Evolutionary conservation across 1,140 invertebrate genomes (phyloP).

Genomic region (Platyscapa corneri): DNA sequence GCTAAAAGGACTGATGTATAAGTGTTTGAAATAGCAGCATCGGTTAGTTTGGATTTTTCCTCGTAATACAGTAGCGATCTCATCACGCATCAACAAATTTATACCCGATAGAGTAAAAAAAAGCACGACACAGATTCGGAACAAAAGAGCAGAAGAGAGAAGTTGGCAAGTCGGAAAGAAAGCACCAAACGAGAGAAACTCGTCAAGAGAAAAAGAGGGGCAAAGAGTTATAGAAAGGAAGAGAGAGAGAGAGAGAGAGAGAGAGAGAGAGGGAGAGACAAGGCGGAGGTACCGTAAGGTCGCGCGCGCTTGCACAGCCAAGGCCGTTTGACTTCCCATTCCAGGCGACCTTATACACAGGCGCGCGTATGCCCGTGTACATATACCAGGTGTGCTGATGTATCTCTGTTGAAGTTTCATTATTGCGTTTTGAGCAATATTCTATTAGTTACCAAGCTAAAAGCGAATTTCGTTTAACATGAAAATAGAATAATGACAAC

Average conservation of each 20-base stretch:
- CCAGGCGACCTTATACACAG: background rate
- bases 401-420: too few species aligned
- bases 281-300: conserved; percentile 35
- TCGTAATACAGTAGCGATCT: background rate
- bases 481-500: background rate
- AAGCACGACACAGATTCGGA: conserved; percentile 6
- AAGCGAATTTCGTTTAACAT: background rate
- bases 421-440: too few species aligned
- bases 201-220: background rate
- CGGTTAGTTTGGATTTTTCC: background rate
- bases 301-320: conserved; percentile 14
- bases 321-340: conserved; percentile 55
- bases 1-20: background rate
- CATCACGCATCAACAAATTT: background rate
- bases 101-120: conserved; percentile 4
- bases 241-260: background rate
- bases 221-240: background rate
- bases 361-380: background rate
- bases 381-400: background rate
- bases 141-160: conserved; percentile 1
- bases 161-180: background rate
- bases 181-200: conserved; percentile 10
- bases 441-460: background rate
- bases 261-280: background rate
- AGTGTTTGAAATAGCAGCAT: background rate